A percentile compares a stretch with the other conserved stretches of the same genome.
These are phyloP conservation scores for Clarias platycephalus DNA, from an alignment of 2,797 vertebrate species.

Conservation along the genomic window DNA sequence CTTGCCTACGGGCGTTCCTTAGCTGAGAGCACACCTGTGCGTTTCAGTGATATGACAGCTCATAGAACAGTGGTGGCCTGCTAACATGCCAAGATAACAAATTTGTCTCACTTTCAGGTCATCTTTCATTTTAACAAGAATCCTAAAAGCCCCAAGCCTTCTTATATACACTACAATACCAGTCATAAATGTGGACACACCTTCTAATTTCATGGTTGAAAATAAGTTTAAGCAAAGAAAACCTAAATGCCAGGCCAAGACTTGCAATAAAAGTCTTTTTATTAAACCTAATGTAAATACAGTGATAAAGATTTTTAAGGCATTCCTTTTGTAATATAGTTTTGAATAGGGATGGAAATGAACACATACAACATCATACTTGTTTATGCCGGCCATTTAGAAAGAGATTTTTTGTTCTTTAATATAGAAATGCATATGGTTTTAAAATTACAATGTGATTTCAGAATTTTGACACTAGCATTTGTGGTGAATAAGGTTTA, in stretches of 20 bases:
- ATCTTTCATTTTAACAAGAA: constrained; percentile 12
- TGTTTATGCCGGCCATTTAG: neutral
- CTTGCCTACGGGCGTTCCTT: constrained; percentile 27
- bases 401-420: neutral
- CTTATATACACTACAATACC: neutral
- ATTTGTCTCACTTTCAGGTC: neutral
- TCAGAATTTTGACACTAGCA: neutral
- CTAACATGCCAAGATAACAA: neutral
- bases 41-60: constrained; percentile 19
- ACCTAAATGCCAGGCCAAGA: neutral
- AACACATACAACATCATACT: neutral
- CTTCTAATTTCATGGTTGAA: neutral
- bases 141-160: neutral
- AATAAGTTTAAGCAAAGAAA: neutral
- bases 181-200: too few species aligned
- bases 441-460: neutral
- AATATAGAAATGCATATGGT: neutral
- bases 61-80: constrained; percentile 13
- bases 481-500: neutral
- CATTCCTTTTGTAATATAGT: neutral
- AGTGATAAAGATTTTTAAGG: neutral
- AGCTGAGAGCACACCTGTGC: constrained; percentile 30
- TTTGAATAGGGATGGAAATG: neutral
- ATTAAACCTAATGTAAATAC: neutral
- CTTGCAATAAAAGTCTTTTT: too few species aligned